phyloP scores from a whole-genome alignment of 2,113 vertebrate species.

The Muntiacus muntjak region DNA sequence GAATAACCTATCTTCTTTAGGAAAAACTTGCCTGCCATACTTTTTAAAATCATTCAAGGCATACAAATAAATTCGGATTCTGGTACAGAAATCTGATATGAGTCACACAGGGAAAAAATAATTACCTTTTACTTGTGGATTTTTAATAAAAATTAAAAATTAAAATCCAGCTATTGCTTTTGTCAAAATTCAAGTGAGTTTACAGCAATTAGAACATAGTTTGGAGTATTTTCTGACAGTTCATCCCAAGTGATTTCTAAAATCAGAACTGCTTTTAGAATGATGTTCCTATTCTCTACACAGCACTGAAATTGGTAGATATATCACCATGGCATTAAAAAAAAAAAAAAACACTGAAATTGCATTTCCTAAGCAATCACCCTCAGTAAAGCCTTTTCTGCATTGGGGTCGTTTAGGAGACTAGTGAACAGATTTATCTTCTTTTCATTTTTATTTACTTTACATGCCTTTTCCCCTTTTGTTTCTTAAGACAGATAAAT shows the following conservation, averaged over 20 bases:
- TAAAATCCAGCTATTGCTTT: background rate
- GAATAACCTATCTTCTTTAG: background rate
- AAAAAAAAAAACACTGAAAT: constrained; percentile 59
- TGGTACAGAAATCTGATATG: constrained; percentile 23
- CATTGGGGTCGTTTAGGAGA: constrained; percentile 47
- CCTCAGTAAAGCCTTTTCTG: constrained; percentile 32
- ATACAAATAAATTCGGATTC: constrained; percentile 49
- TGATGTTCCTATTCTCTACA: constrained; percentile 63
- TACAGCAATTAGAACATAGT: constrained; percentile 67
- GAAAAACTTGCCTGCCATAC: constrained; percentile 38
- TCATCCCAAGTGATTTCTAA: constrained; percentile 69
- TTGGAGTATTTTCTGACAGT: constrained; percentile 69
- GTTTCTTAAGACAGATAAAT: constrained; percentile 61
- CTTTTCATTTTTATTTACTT: constrained; percentile 68
- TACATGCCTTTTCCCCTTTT: background rate
- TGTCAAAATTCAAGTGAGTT: constrained; percentile 48
- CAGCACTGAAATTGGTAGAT: constrained; percentile 59
- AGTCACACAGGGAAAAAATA: background rate
- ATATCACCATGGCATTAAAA: constrained; percentile 47
- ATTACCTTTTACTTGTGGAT: constrained; percentile 20
- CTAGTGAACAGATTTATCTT: constrained; percentile 60
- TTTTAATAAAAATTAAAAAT: constrained; percentile 67
- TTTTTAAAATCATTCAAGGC: constrained; percentile 55
- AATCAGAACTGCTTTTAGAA: constrained; percentile 73
- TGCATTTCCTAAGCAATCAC: constrained; percentile 62